These are phyloP conservation scores for Frieseomelitta varia DNA, from an alignment of 1,140 invertebrate genomes.

Conservation along the genomic window DNA sequence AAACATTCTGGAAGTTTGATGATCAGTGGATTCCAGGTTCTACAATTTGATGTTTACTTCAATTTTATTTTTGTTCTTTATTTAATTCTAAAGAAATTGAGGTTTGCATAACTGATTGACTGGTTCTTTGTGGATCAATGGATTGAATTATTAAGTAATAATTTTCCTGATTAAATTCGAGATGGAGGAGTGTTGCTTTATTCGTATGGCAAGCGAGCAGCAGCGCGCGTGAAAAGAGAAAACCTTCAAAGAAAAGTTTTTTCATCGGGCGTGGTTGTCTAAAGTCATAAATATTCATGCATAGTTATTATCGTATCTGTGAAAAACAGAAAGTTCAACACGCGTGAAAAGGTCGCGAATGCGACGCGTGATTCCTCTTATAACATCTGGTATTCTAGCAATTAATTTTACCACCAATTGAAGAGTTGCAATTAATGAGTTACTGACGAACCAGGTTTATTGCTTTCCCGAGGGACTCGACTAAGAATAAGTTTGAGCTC, in stretches of 20 bases:
- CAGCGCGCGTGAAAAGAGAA: neutral
- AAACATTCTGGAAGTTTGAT: too few relatives aligned
- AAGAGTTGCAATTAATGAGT: neutral
- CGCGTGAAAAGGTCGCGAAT: neutral
- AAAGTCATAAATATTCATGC: neutral
- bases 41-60: neutral
- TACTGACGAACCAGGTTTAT: neutral
- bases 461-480: neutral
- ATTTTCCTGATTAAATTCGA: too few relatives aligned
- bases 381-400: neutral
- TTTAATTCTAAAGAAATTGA: neutral
- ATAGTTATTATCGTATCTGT: neutral
- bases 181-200: neutral
- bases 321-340: neutral
- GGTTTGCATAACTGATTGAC: neutral
- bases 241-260: neutral
- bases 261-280: neutral
- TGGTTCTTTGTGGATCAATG: neutral
- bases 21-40: neutral
- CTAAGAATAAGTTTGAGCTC: too few relatives aligned
- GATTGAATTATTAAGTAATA: neutral
- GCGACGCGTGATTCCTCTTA: neutral
- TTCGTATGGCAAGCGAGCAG: neutral
- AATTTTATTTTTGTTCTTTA: too few relatives aligned
- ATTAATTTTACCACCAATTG: neutral